Evolutionary conservation across 1,140 invertebrate species (phyloP).

Genomic region (Proctacanthus coquilletti): DNA sequence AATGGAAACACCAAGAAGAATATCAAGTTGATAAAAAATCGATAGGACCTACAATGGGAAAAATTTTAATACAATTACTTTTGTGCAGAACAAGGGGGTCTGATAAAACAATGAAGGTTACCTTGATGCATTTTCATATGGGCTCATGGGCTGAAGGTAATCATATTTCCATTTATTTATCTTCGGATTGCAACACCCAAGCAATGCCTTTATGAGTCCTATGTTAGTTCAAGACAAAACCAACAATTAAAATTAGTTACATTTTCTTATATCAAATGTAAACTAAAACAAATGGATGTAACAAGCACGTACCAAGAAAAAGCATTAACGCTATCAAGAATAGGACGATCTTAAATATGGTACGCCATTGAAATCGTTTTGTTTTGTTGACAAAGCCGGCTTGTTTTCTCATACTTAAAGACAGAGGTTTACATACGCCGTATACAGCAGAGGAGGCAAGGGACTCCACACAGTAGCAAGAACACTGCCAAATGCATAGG

Average conservation of each 20-base stretch:
- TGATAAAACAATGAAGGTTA: background rate
- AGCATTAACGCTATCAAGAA: background rate
- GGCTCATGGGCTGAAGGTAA: slow-evolving; percentile 3
- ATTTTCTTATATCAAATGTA: too few relatives aligned
- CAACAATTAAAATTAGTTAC: too few relatives aligned
- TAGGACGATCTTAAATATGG: background rate
- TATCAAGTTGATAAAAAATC: slow-evolving; percentile 7
- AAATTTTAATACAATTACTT: too few relatives aligned
- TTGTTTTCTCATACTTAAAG: background rate
- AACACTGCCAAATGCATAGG: slow-evolving; percentile 18
- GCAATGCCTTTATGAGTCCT: slow-evolving; percentile 8
- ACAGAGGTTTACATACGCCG: slow-evolving; percentile 13
- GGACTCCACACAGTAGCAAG: slow-evolving; percentile 16
- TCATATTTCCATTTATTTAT: slow-evolving; percentile 4
- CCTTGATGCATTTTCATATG: slow-evolving; percentile 5
- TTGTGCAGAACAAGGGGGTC: background rate
- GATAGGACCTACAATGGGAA: slow-evolving; percentile 1
- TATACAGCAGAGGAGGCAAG: slow-evolving; percentile 12
- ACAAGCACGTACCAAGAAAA: too few relatives aligned
- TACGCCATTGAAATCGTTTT: background rate
- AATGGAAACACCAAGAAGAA: slow-evolving; percentile 9
- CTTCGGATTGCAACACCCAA: slow-evolving; percentile 2
- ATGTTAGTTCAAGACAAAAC: too few relatives aligned
- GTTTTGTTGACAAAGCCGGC: slow-evolving; percentile 1
- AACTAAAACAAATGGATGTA: too few relatives aligned